phyloP scores from a whole-genome alignment of 2,113 vertebrate species.

The Sprattus sprattus region DNA sequence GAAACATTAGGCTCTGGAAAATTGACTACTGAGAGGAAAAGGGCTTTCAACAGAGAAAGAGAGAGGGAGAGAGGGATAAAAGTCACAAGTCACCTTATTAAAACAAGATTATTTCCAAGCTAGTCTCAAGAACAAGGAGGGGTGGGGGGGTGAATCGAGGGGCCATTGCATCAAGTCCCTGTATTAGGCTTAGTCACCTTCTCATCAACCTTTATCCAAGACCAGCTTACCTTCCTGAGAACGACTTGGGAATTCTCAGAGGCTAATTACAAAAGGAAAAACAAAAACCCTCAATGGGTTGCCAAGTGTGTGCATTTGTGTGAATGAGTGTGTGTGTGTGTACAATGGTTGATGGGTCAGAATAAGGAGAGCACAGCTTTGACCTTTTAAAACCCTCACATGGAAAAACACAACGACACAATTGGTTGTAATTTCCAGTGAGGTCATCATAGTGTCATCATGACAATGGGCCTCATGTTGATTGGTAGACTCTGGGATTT shows the following conservation, averaged over 20 bases:
- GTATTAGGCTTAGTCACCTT: background rate
- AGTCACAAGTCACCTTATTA: conserved; percentile 9
- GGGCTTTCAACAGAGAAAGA: background rate
- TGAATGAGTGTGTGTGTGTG: background rate
- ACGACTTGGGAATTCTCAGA: background rate
- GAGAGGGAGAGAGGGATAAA: background rate
- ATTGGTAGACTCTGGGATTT: background rate
- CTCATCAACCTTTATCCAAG: background rate
- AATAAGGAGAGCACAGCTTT: background rate
- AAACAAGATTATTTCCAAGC: conserved; percentile 14
- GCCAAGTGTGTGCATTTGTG: background rate
- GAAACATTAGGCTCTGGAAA: conserved; percentile 47
- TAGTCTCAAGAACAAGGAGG: background rate
- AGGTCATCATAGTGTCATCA: background rate
- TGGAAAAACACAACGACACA: background rate
- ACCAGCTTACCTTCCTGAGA: background rate
- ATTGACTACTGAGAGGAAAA: conserved; percentile 25
- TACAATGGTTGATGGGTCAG: background rate
- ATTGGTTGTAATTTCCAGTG: background rate
- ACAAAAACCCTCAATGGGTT: background rate
- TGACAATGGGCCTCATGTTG: background rate
- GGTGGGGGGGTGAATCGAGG: background rate
- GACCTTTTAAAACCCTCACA: background rate
- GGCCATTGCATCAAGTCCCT: background rate
- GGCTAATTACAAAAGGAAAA: background rate